Evolutionary conservation across 2,797 vertebrate species (phyloP), one percentile per base, ranked within the genome.

Genomic region (Hyperoplus immaculatus): DNA sequence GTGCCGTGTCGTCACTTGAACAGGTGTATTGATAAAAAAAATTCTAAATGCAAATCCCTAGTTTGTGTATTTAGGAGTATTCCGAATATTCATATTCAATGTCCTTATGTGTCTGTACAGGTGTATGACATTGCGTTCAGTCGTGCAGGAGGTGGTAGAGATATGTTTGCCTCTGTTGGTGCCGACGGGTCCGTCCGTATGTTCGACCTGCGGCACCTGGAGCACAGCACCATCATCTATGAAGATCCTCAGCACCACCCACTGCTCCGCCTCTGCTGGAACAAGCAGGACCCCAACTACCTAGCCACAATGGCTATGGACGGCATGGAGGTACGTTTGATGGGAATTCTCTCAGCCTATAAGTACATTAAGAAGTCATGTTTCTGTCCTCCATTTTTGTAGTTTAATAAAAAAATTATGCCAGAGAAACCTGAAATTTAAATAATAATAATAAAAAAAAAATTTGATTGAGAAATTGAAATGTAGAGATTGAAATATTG

Each of bases 301-400:
- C 92, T 99, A 69, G 98, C 98, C 10, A 99, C 98, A 0, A 99
- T 99, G 98, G 98, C 98, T 80, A 99, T 99, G 98, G 98, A 99
- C 0, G 98, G 98, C 83, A 99, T 99, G 98, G 98, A 99, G 97
- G 98, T 99, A 7, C 91, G 94, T 76, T 7, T 36, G 11, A 43
- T 50, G 8, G 36, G 11, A 7, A 21, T n/a, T 49, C 9, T 36
- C 46, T 64, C 11, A 42, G n/a, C 2, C 42, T 9, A 14, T 13
- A 1, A 1, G 36, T 36, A 29, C 29, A 29, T 29, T 3, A 29
- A 29, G 29, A 29, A 38, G n/a, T n/a, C 11, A 8, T 8, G 4
- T 4, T 58, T 57, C 59, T 50, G 6, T 42, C 38, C 15, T 13
- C 18, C 9, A 15, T 11, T 13, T 43, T 12, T 41, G 11, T 8